A percentile compares a stretch with the other conserved stretches of the same genome.
Evolutionary conservation across 2,113 vertebrate species (phyloP).

Genomic region (Percina caprodes): DNA sequence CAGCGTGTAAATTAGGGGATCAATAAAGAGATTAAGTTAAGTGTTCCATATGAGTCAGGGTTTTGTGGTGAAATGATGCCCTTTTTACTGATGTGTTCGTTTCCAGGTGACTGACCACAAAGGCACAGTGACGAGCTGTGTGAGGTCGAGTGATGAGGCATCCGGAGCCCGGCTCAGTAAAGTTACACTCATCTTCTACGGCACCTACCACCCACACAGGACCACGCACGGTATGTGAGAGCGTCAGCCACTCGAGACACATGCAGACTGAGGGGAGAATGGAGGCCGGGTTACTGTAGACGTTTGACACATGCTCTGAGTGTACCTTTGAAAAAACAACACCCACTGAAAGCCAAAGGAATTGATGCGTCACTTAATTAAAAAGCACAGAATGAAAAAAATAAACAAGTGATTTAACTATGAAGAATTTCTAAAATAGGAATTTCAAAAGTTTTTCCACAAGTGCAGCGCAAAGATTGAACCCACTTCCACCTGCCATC

Average conservation of each 20-base stretch:
- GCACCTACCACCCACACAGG: constrained; percentile 66
- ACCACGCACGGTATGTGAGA: constrained; percentile 53
- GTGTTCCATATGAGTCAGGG: background rate
- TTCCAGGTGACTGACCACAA: constrained; percentile 80
- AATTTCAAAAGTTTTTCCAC: background rate
- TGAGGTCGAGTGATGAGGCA: constrained; percentile 51
- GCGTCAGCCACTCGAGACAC: constrained; percentile 18
- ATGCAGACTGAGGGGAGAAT: constrained; percentile 31
- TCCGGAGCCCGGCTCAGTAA: constrained; percentile 51
- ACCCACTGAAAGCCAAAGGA: background rate
- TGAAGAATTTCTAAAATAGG: no score
- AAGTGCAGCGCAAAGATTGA: background rate
- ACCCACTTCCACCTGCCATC: constrained; percentile 35
- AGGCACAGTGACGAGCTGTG: constrained; percentile 61
- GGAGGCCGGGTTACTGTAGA: constrained; percentile 20
- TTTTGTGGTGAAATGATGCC: constrained; percentile 6
- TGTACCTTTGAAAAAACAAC: constrained; percentile 7
- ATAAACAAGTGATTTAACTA: background rate
- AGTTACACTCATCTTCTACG: constrained; percentile 75
- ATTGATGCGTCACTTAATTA: constrained; percentile 5
- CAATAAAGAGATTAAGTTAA: no score
- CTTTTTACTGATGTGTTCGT: constrained; percentile 38
- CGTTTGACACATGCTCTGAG: constrained; percentile 11
- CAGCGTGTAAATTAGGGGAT: no score
- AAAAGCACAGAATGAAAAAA: background rate